Conservation (phyloP, 2,113 vertebrate species). For the Aldabrachelys gigantea region DNA sequence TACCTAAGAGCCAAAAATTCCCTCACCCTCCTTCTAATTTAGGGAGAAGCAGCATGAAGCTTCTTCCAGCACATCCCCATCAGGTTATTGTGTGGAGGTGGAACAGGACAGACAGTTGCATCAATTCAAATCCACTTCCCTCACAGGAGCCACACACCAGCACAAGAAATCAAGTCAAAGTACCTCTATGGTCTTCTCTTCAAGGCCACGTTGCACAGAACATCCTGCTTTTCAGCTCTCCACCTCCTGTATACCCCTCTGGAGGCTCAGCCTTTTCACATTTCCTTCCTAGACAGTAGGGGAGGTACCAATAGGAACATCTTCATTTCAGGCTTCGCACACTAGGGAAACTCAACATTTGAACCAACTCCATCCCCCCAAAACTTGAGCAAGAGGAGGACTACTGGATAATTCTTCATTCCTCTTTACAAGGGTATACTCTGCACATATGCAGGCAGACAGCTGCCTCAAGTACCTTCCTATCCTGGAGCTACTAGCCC, state of each 20-base stretch:
- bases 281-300: background rate
- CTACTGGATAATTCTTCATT: background rate
- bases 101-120: background rate
- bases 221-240: background rate
- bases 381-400: background rate
- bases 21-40: background rate
- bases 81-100: background rate
- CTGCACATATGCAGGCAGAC: background rate
- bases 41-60: accelerated
- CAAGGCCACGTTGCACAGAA: accelerated
- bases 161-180: background rate
- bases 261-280: background rate
- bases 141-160: background rate
- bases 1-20: background rate
- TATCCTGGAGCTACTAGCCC: background rate
- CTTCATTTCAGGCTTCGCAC: background rate
- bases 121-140: background rate
- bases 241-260: background rate
- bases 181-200: background rate
- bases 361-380: background rate
- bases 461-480: background rate
- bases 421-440: background rate
- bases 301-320: background rate
- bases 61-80: background rate
- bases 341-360: background rate